phyloP scores from a whole-genome alignment of 2,888 invertebrate genomes.

The Chaetoderma sp. region DNA sequence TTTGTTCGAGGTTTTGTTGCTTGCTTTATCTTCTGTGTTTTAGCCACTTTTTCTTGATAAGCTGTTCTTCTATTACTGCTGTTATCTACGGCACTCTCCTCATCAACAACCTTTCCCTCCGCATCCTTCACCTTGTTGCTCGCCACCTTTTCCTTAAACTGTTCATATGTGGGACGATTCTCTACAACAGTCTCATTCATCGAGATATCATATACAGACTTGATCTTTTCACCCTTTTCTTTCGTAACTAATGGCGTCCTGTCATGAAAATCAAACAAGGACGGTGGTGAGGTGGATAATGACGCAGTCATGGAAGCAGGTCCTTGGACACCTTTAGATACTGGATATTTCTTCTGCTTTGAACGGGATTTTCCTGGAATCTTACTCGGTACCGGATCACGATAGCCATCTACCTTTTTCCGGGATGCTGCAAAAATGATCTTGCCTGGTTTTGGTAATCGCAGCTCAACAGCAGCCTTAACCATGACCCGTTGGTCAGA shows the following conservation, averaged over 20 bases:
- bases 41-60: too few relatives aligned
- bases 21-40: too few relatives aligned
- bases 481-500: too few relatives aligned
- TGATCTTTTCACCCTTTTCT: neutral
- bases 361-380: slow-evolving; percentile 42
- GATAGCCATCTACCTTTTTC: slow-evolving; percentile 50
- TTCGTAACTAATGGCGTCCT: slow-evolving; percentile 36
- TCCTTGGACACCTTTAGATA: slow-evolving; percentile 38
- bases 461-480: slow-evolving; percentile 43
- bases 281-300: slow-evolving; percentile 22
- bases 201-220: slow-evolving; percentile 47
- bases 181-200: slow-evolving; percentile 44
- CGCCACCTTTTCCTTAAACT: too few relatives aligned
- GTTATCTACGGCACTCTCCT: too few relatives aligned
- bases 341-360: slow-evolving; percentile 42
- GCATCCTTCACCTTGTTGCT: too few relatives aligned
- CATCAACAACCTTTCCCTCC: too few relatives aligned
- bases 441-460: slow-evolving; percentile 48
- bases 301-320: neutral
- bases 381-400: slow-evolving; percentile 48
- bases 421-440: slow-evolving; percentile 50
- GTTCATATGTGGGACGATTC: too few relatives aligned
- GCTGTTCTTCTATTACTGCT: too few relatives aligned
- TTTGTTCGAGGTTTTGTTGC: too few relatives aligned
- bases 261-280: slow-evolving; percentile 51